Conservation (phyloP, 2,797 vertebrate genomes). For the Anabas testudineus region DNA sequence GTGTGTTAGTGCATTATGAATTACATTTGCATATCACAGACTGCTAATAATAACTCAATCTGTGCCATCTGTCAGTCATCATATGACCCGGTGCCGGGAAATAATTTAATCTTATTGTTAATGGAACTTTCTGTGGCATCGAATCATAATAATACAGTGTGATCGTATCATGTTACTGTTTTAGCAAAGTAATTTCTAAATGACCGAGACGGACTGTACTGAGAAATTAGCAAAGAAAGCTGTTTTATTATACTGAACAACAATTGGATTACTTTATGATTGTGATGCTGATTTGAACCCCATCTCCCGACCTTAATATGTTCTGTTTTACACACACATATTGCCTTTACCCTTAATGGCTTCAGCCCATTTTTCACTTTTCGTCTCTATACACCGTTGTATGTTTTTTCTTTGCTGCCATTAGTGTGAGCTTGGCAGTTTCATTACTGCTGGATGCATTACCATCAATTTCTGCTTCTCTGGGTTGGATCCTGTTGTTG, state of each 20-base stretch:
- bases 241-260: not conserved
- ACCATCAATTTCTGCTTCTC: slow-evolving; percentile 8
- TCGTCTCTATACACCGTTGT: not conserved
- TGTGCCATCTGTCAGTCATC: slow-evolving; percentile 15
- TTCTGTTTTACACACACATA: not conserved
- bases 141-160: slow-evolving; percentile 20
- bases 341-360: rapidly evolving
- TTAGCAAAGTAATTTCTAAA: not conserved
- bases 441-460: not conserved
- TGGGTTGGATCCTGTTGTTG: slow-evolving; percentile 23
- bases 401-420: not conserved
- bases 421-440: not conserved
- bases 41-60: not conserved
- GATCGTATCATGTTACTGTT: slow-evolving; percentile 4
- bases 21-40: slow-evolving; percentile 43
- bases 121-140: slow-evolving; percentile 8
- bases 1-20: slow-evolving; percentile 16
- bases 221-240: slow-evolving; percentile 6
- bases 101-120: slow-evolving; percentile 34
- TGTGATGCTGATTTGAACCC: not conserved
- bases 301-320: not conserved
- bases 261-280: not conserved
- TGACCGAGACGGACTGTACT: slow-evolving; percentile 3
- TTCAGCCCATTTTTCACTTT: not conserved
- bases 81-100: not conserved